Conservation (phyloP, 2,888 invertebrate genomes). For the Griposia aprilina region DNA sequence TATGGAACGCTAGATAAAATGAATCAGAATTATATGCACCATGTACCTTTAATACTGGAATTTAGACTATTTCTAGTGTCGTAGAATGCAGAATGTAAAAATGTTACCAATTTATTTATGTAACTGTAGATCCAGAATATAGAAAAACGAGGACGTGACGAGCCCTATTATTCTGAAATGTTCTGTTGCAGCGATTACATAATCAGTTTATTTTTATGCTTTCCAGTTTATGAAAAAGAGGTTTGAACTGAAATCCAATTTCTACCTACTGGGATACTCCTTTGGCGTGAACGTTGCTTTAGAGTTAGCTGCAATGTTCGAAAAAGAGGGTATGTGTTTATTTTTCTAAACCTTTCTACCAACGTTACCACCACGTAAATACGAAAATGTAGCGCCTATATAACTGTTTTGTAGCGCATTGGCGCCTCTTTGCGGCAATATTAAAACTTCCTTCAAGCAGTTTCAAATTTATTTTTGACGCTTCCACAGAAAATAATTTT, state of each 20-base stretch:
- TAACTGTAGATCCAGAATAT: background rate
- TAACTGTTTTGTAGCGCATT: slow-evolving; percentile 8
- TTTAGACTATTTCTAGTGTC: background rate
- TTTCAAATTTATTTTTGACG: slow-evolving; percentile 32
- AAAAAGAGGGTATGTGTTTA: slow-evolving; percentile 77
- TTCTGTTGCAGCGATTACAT: too few relatives aligned
- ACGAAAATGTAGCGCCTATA: slow-evolving; percentile 10
- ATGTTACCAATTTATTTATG: background rate
- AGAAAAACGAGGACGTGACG: background rate
- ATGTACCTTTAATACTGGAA: background rate
- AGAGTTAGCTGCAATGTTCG: slow-evolving; percentile 77
- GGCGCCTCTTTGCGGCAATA: slow-evolving; percentile 16
- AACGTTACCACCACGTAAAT: background rate
- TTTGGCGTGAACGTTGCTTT: slow-evolving; percentile 78
- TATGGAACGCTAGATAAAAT: too few relatives aligned
- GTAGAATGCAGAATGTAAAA: too few relatives aligned
- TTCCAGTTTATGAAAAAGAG: slow-evolving; percentile 70
- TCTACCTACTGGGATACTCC: slow-evolving; percentile 76
- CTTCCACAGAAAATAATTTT: slow-evolving; percentile 23
- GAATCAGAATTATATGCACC: too few relatives aligned
- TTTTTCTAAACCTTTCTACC: background rate
- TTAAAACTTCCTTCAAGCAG: slow-evolving; percentile 24
- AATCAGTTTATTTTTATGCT: too few relatives aligned
- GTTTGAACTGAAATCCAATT: slow-evolving; percentile 68
- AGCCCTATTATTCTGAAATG: too few relatives aligned